Evolutionary conservation across 2,797 vertebrate genomes (phyloP), one percentile per base, ranked within the genome.

Genomic region (Huso huso): DNA sequence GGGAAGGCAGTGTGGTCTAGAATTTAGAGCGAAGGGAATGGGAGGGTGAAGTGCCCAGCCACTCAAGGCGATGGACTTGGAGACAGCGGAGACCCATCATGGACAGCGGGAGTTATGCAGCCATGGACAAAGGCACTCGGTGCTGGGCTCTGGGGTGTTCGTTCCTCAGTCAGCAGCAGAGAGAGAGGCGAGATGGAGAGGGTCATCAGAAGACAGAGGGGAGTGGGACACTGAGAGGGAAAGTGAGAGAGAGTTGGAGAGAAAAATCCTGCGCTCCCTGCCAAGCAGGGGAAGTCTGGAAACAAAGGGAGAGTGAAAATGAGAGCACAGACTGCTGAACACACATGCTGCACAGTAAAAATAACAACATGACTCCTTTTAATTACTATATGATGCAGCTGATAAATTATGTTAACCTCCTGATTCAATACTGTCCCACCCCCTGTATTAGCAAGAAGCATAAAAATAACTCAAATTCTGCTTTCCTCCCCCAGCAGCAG

Each of bases 111-210:
- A 5, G 37, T 37, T 37, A 37, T 37, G 37, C 37, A 37, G 37
- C 37, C 37, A 37, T 37, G 37, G 37, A 37, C 37, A 37, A 4
- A 37, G 37, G 37, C 37, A 37, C 51, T 65, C 61, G 68, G 64
- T 9, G 75, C 51, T 65, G 59, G 69, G 64, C 11, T 74, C 77
- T 80, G 80, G 77, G 75, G 74, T 65, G 67, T 77, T 75, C 76
- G 78, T 71, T 69, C 68, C 8, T 15, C 7, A 68, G 67, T 49
- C 6, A 71, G 58, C 66, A 51, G 37, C 23, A 15, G 48, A 64
- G 48, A 5, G 10, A 51, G 49, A 51, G 63, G 6, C 11, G 48
- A 64, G 63, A 49, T n/a, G 13, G 10, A 37, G 37, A 37, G 5
- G 4, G 37, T 5, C 3, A 37, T 4, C 37, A 5, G 4, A 37